phyloP scores from a whole-genome alignment of 2,888 invertebrate species.

The Itoplectis maculator region DNA sequence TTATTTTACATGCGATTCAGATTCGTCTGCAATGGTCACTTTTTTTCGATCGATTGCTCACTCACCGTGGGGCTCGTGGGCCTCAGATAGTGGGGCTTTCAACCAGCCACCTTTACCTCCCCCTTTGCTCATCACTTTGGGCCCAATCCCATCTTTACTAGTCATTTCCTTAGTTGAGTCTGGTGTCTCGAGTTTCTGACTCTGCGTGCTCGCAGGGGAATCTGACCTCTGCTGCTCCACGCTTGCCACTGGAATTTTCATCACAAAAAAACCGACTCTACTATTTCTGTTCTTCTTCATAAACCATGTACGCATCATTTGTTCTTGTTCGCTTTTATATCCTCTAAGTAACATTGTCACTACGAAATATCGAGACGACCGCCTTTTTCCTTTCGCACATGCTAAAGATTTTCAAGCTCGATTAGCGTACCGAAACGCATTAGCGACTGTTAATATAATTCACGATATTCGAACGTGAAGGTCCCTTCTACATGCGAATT shows the following conservation, averaged over 20 bases:
- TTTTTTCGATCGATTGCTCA: conserved; percentile 75
- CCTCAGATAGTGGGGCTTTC: conserved; percentile 83
- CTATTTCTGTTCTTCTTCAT: conserved; percentile 69
- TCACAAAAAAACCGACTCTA: conserved; percentile 78
- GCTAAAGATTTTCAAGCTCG: background rate
- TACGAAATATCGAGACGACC: background rate
- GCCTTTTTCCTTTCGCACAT: background rate
- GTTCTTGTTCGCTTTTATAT: conserved; percentile 1
- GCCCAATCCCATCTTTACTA: conserved; percentile 83
- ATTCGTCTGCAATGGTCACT: conserved; percentile 69
- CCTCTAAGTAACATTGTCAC: conserved; percentile 31
- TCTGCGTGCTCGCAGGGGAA: conserved; percentile 83
- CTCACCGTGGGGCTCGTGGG: conserved; percentile 84
- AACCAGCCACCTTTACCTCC: conserved; percentile 84
- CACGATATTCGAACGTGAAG: background rate
- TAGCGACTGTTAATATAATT: background rate
- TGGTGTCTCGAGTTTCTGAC: conserved; percentile 83
- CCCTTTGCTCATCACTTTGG: conserved; percentile 83
- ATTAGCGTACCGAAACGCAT: background rate
- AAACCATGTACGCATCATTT: conserved; percentile 42
- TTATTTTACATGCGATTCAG: conserved; percentile 45
- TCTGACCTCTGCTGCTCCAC: conserved; percentile 84
- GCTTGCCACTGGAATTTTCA: conserved; percentile 84
- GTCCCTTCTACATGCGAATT: background rate
- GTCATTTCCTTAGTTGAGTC: conserved; percentile 83